Evolutionary conservation across 2,888 invertebrate species (phyloP).

Genomic region (Ophioninae sp.): DNA sequence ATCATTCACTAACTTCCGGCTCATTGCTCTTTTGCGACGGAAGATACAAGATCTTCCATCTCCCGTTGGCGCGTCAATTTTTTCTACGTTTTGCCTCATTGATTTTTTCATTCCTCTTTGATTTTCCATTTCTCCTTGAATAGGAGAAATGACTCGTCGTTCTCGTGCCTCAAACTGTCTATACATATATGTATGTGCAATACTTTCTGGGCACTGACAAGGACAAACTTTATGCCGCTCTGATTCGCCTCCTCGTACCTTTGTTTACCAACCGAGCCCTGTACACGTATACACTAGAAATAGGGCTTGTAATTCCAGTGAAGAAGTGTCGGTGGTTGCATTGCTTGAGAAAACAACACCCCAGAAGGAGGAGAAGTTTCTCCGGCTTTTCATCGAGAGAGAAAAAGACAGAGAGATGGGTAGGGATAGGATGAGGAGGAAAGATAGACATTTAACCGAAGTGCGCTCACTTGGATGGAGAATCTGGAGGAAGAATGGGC

Average conservation of each 20-base stretch:
- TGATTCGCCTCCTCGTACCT: slow-evolving; percentile 37
- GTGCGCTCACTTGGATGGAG: slow-evolving; percentile 49
- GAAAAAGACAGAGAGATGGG: slow-evolving; percentile 20
- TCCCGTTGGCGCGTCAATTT: not conserved
- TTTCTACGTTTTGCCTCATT: not conserved
- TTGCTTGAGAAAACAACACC: slow-evolving; percentile 56
- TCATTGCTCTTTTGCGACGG: slow-evolving; percentile 12
- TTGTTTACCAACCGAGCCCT: slow-evolving; percentile 49
- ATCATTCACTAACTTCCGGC: slow-evolving; percentile 29
- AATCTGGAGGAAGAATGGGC: slow-evolving; percentile 46
- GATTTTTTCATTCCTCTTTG: slow-evolving; percentile 18
- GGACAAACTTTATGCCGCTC: slow-evolving; percentile 43
- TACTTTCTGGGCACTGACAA: slow-evolving; percentile 4
- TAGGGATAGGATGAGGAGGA: slow-evolving; percentile 18
- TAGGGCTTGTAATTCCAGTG: slow-evolving; percentile 53
- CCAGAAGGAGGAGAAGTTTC: slow-evolving; percentile 30
- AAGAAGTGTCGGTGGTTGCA: slow-evolving; percentile 60
- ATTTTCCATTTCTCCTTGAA: slow-evolving; percentile 32
- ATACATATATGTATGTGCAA: not conserved
- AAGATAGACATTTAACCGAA: slow-evolving; percentile 34
- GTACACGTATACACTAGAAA: slow-evolving; percentile 8
- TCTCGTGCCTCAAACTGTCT: not conserved
- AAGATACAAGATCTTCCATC: not conserved
- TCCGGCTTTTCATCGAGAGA: slow-evolving; percentile 51
- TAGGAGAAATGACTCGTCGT: not conserved